These are phyloP conservation scores for Actinostola sp. DNA, from an alignment of 92 coral and sea anemone genomes.

Conservation along the genomic window DNA sequence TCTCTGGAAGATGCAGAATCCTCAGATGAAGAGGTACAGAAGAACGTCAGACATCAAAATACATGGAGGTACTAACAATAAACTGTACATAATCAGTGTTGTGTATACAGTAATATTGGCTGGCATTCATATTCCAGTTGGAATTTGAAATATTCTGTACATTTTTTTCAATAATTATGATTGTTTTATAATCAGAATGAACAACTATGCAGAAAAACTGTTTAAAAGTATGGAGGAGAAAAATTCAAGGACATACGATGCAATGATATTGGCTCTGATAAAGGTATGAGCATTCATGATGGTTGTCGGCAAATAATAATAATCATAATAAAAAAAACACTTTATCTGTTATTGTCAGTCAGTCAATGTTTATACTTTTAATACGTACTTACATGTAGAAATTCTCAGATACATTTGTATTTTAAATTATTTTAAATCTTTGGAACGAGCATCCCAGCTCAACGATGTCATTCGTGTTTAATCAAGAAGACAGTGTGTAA, in stretches of 20 bases:
- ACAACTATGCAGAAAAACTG: slow-evolving; percentile 80
- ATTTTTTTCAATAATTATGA: background rate
- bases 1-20: background rate
- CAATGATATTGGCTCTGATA: slow-evolving; percentile 75
- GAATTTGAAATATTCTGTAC: background rate
- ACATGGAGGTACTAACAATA: slow-evolving; percentile 25
- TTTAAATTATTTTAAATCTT: too few relatives aligned
- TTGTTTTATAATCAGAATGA: slow-evolving; percentile 39
- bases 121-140: background rate
- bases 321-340: too few relatives aligned
- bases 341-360: too few relatives aligned
- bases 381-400: too few relatives aligned
- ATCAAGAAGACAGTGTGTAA: too few relatives aligned
- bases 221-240: slow-evolving; percentile 79
- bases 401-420: too few relatives aligned
- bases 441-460: too few relatives aligned
- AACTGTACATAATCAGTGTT: too few relatives aligned
- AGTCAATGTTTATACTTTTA: too few relatives aligned
- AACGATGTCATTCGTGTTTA: too few relatives aligned
- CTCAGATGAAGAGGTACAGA: slow-evolving; percentile 15
- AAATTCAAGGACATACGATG: slow-evolving; percentile 76
- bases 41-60: background rate
- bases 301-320: background rate
- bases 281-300: slow-evolving; percentile 56
- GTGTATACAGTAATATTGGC: background rate